These are phyloP conservation scores for Bryconaethiops microstoma DNA, from an alignment of 2,797 vertebrate genomes.

Conservation along the genomic window DNA sequence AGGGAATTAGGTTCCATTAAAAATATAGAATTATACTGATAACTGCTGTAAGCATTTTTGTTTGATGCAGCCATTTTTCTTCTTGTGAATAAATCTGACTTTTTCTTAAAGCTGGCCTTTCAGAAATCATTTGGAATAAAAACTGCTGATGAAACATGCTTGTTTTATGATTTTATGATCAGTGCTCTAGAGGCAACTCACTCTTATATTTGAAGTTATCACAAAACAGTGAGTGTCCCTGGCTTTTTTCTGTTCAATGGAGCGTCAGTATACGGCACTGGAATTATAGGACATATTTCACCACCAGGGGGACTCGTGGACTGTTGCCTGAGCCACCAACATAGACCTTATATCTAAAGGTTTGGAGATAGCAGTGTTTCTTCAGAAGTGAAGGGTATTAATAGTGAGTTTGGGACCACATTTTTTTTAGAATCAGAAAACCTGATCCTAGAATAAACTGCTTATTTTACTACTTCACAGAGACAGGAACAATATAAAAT, in stretches of 20 bases:
- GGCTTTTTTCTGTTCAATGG: neutral
- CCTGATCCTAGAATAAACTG: no score
- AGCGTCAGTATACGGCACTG: neutral
- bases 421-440: no score
- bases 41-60: neutral
- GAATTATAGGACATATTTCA: no score
- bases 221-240: neutral
- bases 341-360: no score
- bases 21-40: neutral
- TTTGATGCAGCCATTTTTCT: slow-evolving; percentile 13
- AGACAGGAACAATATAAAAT: no score
- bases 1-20: slow-evolving; percentile 3
- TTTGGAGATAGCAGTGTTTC: neutral
- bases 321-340: no score
- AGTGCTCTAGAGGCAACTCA: neutral
- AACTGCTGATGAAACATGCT: neutral
- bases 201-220: neutral
- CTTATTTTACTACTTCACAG: no score
- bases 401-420: no score
- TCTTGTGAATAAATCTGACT: slow-evolving; percentile 8
- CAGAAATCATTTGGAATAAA: slow-evolving; percentile 22
- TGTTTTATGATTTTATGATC: slow-evolving; percentile 4
- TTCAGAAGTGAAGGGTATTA: neutral
- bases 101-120: slow-evolving; percentile 7
- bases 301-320: no score